phyloP scores from a whole-genome alignment of 2,113 vertebrate genomes.

The Ranitomeya imitator region DNA sequence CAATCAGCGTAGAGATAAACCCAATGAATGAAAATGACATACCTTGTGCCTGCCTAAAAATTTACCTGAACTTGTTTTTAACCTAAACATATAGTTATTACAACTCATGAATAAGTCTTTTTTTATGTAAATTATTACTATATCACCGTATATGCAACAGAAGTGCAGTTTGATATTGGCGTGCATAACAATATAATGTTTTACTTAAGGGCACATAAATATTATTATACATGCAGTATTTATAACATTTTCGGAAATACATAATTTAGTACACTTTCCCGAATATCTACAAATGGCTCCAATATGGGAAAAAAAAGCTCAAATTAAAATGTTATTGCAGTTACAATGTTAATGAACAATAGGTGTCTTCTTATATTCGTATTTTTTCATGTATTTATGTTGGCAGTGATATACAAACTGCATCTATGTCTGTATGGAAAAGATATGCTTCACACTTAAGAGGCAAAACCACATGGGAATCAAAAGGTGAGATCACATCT shows the following conservation, averaged over 20 bases:
- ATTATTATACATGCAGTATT: conserved; percentile 1
- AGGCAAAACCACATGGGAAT: background rate
- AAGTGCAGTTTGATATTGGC: background rate
- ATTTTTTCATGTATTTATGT: background rate
- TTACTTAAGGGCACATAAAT: conserved; percentile 13
- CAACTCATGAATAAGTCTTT: background rate
- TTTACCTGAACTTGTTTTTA: background rate
- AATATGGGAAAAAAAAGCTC: background rate
- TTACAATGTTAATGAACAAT: background rate
- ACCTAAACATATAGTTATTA: background rate
- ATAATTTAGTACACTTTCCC: background rate
- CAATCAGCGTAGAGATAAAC: background rate
- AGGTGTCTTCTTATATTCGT: background rate
- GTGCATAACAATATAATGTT: background rate
- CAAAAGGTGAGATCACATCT: no score
- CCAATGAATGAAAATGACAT: background rate
- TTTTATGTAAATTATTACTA: background rate
- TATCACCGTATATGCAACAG: background rate
- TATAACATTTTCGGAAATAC: background rate
- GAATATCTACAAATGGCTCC: background rate
- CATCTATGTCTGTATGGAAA: background rate
- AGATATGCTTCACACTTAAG: background rate
- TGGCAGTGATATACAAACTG: background rate
- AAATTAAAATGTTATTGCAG: background rate
- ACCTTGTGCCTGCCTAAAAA: background rate